A percentile compares a stretch with the other conserved stretches of the same genome.
These are phyloP conservation scores for Myotis yumanensis DNA, from an alignment of 2,113 vertebrate species.

Conservation along the genomic window DNA sequence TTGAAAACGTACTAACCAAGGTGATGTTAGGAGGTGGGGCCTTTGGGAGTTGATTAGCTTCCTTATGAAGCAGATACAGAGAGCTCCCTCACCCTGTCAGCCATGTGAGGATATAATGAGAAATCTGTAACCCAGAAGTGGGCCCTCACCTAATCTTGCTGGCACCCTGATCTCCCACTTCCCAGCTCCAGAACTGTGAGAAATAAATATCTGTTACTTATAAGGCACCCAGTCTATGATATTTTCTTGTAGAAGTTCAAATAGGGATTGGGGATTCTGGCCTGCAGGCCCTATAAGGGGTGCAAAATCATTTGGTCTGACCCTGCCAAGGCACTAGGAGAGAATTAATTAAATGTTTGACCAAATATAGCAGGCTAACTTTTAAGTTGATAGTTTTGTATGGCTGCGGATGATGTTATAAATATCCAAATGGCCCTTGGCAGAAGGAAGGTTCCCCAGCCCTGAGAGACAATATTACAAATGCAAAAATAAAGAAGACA, in stretches of 20 bases:
- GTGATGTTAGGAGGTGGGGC: background rate
- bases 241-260: background rate
- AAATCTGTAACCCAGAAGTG: too few species aligned
- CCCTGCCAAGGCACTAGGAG: too few species aligned
- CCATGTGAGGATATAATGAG: background rate
- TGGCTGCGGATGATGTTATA: too few species aligned
- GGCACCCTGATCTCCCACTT: background rate
- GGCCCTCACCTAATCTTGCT: background rate
- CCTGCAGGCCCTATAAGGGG: too few species aligned
- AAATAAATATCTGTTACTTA: background rate
- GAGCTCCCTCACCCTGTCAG: background rate
- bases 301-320: too few species aligned
- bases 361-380: too few species aligned
- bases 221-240: background rate
- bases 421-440: too few species aligned
- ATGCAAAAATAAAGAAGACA: background rate
- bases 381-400: too few species aligned
- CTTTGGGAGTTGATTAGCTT: background rate
- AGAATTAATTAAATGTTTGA: too few species aligned
- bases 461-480: background rate
- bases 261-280: too few species aligned
- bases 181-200: background rate
- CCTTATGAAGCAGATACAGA: background rate
- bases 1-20: background rate
- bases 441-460: too few species aligned